phyloP scores from a whole-genome alignment of 1,140 invertebrate species.

The Danaus plexippus region DNA sequence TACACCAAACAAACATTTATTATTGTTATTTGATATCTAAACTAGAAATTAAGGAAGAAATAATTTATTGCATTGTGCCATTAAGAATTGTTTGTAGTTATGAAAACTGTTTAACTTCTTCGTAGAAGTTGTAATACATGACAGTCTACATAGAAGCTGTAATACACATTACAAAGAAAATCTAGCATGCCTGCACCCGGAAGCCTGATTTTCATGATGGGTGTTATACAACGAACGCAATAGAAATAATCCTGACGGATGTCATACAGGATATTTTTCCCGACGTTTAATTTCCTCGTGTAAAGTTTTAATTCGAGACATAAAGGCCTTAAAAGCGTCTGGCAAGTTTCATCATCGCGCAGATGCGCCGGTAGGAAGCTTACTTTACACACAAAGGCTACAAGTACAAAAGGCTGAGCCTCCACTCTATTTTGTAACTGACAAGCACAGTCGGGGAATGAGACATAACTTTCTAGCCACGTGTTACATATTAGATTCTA shows the following conservation, averaged over 20 bases:
- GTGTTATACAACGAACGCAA: slow-evolving; percentile 3
- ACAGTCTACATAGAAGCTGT: no score
- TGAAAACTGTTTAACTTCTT: no score
- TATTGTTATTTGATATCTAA: slow-evolving; percentile 7
- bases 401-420: slow-evolving; percentile 63
- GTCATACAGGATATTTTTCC: slow-evolving; percentile 43
- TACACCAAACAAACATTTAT: slow-evolving; percentile 18
- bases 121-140: no score
- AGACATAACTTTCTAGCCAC: slow-evolving; percentile 10
- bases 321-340: slow-evolving; percentile 67
- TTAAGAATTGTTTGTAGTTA: no score
- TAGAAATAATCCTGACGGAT: slow-evolving; percentile 13
- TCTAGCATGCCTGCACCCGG: no score
- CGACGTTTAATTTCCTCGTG: slow-evolving; percentile 64
- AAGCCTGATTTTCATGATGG: slow-evolving; percentile 1
- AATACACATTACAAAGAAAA: no score
- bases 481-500: not conserved
- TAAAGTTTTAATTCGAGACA: slow-evolving; percentile 67
- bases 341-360: slow-evolving; percentile 67
- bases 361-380: slow-evolving; percentile 65
- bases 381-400: slow-evolving; percentile 68
- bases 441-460: slow-evolving; percentile 57
- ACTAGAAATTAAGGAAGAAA: no score
- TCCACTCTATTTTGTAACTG: slow-evolving; percentile 62
- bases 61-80: no score